Evolutionary conservation across 2,888 invertebrate species (phyloP), one percentile per base, ranked within the genome.

Genomic region (Strigamia crassipes): DNA sequence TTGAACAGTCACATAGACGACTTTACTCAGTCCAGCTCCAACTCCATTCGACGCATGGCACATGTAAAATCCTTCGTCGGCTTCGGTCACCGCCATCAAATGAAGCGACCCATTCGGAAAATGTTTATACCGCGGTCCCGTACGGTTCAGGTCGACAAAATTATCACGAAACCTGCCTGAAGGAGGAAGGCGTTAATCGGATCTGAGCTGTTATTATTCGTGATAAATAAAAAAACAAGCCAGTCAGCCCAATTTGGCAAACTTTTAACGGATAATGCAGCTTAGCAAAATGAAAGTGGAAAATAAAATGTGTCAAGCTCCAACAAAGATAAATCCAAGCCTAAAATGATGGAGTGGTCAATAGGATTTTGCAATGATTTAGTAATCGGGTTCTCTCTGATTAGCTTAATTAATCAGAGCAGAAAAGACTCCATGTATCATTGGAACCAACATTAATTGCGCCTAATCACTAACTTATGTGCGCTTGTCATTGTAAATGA

Each of bases 31-130:
- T 12, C 86, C 87, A 41, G 86, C 85, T 13, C 87, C 87, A 9
- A 88, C 86, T 5, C 86, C 85, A 82, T 88, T 88, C 81, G 86
- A 85, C 15, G 87, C 86, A 38, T 87, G 86, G 84, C 88, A 88
- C 78, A 88, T 84, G 23, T 81, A 83, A 34, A 66, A 73, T 18
- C 83, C 83, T 66, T 83, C 83, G 12, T 83, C 83, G 10, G 41
- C 27, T 31, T 83, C 81, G 27, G 81, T 23, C 6, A 78, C 81
- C 18, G 78, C 12, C 23, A 31, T 56, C 23, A 83, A 23, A 2
- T 42, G 79, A 38, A 83, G 78, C 15, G 83, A 83, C 1, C 83
- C 83, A 79, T 83, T 83, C 12, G 34, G 73, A 27, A 81, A 79
- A 9, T 81, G 38, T 66, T 41, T 79, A 79, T 81, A 83, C 18